Conservation (phyloP, 1,140 invertebrate genomes). For the Pseudoatta argentina region DNA sequence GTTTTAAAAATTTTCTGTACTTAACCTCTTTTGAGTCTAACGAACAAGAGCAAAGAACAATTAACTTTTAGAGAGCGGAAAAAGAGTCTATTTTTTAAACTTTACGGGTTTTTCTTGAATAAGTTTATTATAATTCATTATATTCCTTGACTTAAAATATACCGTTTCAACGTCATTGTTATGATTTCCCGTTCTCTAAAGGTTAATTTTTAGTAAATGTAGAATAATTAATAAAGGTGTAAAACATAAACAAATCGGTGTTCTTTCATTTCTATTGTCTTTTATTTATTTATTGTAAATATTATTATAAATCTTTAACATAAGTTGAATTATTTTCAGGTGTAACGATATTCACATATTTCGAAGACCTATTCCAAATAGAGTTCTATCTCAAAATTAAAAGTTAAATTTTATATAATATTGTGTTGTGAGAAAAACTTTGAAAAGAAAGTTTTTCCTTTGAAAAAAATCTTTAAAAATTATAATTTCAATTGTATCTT, state of each 20-base stretch:
- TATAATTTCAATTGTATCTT: not conserved
- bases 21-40: conserved; percentile 7
- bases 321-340: conserved; percentile 43
- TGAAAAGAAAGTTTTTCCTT: not conserved
- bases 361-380: not conserved
- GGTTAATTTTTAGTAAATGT: too few relatives aligned
- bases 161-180: too few relatives aligned
- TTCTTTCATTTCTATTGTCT: not conserved
- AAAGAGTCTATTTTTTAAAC: too few relatives aligned
- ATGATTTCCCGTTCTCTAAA: too few relatives aligned
- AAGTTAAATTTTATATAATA: not conserved
- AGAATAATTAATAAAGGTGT: too few relatives aligned
- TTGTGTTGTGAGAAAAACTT: not conserved
- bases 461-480: not conserved
- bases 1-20: not conserved
- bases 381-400: not conserved
- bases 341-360: not conserved
- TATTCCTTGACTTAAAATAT: too few relatives aligned
- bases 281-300: too few relatives aligned
- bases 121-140: too few relatives aligned
- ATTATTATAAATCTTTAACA: not conserved
- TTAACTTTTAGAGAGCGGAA: not conserved
- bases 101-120: too few relatives aligned
- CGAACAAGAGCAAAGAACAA: not conserved
- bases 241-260: not conserved